A percentile compares a stretch with the other conserved stretches of the same genome.
These are phyloP conservation scores for Brachionus koreanus DNA, from an alignment of 1,140 invertebrate species.

Conservation along the genomic window DNA sequence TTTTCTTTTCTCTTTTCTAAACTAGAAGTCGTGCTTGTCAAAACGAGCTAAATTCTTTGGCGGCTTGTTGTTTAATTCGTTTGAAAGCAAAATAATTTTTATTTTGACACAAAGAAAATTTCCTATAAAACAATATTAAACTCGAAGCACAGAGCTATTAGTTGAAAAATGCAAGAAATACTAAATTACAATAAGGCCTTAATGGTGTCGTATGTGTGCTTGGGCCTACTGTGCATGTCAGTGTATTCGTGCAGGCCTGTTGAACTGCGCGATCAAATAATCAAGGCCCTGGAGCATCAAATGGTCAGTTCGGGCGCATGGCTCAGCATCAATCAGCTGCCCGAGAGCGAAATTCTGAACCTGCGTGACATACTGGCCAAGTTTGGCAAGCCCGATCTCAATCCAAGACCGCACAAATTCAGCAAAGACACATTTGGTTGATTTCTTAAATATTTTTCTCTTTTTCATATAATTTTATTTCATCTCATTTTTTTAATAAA, in stretches of 20 bases:
- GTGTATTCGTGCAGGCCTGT: not conserved
- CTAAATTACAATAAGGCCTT: not conserved
- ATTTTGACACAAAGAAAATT: conserved; percentile 14
- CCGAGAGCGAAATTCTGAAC: not conserved
- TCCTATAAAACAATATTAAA: not conserved
- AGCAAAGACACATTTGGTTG: not conserved
- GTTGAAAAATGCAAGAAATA: not conserved
- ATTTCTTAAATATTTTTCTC: not conserved
- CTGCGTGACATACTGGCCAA: not conserved
- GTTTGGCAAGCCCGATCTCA: not conserved
- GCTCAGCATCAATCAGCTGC: not conserved
- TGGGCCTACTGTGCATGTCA: not conserved
- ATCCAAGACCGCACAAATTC: not conserved
- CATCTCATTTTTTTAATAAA: not conserved
- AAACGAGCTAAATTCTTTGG: not conserved
- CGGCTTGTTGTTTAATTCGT: not conserved
- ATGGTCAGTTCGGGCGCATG: not conserved
- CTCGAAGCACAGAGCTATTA: not conserved
- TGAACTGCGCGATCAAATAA: not conserved
- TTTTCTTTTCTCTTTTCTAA: not conserved
- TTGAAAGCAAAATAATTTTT: conserved; percentile 22
- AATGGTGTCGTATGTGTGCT: not conserved
- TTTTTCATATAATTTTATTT: not conserved
- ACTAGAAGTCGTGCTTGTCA: not conserved
- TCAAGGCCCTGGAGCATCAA: not conserved